These are phyloP conservation scores for Arenaria interpres DNA, from an alignment of 2,113 vertebrate genomes.

Conservation along the genomic window DNA sequence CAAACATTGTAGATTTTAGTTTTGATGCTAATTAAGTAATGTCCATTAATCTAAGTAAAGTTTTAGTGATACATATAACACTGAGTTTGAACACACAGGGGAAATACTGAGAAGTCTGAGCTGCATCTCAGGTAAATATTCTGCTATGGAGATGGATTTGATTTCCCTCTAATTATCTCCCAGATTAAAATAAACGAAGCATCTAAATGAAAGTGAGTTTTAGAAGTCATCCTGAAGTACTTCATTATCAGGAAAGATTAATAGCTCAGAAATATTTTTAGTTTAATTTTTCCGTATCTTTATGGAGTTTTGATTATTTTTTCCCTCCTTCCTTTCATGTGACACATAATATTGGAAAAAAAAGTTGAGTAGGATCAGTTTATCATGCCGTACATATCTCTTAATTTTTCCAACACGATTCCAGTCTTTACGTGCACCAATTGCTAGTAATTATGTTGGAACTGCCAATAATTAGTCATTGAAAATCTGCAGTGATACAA, in stretches of 20 bases:
- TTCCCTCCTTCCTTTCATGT: not conserved
- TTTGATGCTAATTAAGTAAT: not conserved
- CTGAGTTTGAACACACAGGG: not conserved
- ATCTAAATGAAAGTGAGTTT: constrained; percentile 67
- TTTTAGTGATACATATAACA: not conserved
- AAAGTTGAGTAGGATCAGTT: not conserved
- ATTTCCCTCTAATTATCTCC: constrained; percentile 74
- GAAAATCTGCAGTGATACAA: not conserved
- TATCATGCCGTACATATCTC: not conserved
- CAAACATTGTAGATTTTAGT: not conserved
- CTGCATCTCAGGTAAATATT: constrained; percentile 57
- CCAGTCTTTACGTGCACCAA: not conserved
- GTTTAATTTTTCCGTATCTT: constrained; percentile 42
- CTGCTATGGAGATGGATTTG: constrained; percentile 59
- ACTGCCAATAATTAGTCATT: not conserved
- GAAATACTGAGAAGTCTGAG: not conserved
- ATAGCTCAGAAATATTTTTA: constrained; percentile 5
- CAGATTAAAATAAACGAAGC: constrained; percentile 76
- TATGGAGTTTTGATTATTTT: not conserved
- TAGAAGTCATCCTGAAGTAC: constrained; percentile 58
- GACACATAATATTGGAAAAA: not conserved
- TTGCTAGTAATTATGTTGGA: not conserved
- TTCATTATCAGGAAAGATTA: constrained; percentile 65
- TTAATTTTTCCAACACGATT: not conserved
- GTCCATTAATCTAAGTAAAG: constrained; percentile 17